Evolutionary conservation across 2,888 invertebrate genomes (phyloP).

Genomic region (Phaedon cochleariae): DNA sequence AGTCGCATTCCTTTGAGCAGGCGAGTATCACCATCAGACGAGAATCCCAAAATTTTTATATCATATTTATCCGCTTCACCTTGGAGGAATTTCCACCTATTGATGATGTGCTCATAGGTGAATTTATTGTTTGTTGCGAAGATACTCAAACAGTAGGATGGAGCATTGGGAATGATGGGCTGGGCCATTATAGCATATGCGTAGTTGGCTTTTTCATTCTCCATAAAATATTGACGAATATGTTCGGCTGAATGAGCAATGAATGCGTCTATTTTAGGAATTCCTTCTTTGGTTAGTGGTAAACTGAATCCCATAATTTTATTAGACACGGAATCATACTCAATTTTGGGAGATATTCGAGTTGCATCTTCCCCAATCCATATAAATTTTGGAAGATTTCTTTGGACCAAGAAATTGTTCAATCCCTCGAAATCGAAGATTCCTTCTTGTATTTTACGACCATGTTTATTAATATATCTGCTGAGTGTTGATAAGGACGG

Average conservation of each 20-base stretch:
- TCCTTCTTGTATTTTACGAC: no score
- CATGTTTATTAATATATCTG: no score
- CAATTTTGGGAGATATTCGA: slow-evolving; percentile 37
- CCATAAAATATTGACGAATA: slow-evolving; percentile 36
- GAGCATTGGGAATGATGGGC: slow-evolving; percentile 22
- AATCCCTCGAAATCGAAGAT: slow-evolving; percentile 30
- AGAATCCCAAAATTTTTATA: slow-evolving; percentile 25
- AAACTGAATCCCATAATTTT: slow-evolving; percentile 42
- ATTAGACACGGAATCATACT: slow-evolving; percentile 41
- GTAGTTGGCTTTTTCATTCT: slow-evolving; percentile 26
- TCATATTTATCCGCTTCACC: slow-evolving; percentile 15
- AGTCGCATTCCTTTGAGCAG: slow-evolving; percentile 27
- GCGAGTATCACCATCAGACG: slow-evolving; percentile 27
- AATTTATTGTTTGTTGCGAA: slow-evolving; percentile 40
- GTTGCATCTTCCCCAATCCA: slow-evolving; percentile 42
- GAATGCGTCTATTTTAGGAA: slow-evolving; percentile 33
- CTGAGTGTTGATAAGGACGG: slow-evolving; percentile 36
- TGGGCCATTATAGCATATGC: no score
- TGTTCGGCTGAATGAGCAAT: slow-evolving; percentile 35
- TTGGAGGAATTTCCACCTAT: no score
- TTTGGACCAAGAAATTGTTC: slow-evolving; percentile 21
- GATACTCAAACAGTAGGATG: slow-evolving; percentile 36
- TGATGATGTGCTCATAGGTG: slow-evolving; percentile 19
- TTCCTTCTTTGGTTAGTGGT: slow-evolving; percentile 33
- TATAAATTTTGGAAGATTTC: slow-evolving; percentile 34